Evolutionary conservation across 1,140 invertebrate genomes (phyloP), one percentile per base, ranked within the genome.

Genomic region (Euura saliciscinereae): DNA sequence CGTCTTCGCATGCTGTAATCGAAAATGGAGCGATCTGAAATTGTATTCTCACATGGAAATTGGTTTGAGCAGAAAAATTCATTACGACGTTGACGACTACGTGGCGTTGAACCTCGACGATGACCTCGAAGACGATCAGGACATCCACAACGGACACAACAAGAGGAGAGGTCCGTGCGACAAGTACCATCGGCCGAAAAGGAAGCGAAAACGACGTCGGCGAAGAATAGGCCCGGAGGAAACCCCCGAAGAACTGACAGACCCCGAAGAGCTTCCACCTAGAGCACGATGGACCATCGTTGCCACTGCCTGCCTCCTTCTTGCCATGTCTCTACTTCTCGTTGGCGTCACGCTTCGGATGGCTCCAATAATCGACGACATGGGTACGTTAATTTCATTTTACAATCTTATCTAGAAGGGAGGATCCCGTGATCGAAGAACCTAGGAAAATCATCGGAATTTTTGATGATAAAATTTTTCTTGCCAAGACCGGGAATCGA

Each of bases 291-390:
- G 94, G 92, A 96, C 95, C 45, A 96, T 97, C 82, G 94, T 96
- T 80, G 93, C 94, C 74, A 96, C 95, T 42, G 95, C 95, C 59
- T 94, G 95, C 78, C 89, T 96, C 65, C 89, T 97, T 46, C 90
- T 97, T 11, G 91, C 95, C 74, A 94, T 96, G 88, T 96, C 95
- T 80, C 90, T 97, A 74, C 88, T 97, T 70, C 88, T 97, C 28
- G 95, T 97, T n/a, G 95, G 95, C 2, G 92, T 96, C 59, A 97
- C 95, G 0, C 87, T 97, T 2, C 87, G 95, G 46, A 96, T 97
- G 94, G 95, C 95, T 3, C 96, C 96, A 1, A 92, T 97, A 69
- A 97, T 97, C 77, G 96, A 97, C 82, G 95, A 97, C 81, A 95
- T 97, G 92, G 95, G 95, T 97, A 85, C 94, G 94, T 91, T 28